phyloP scores from a whole-genome alignment of 1,140 invertebrate species.

The Drosophila auraria region DNA sequence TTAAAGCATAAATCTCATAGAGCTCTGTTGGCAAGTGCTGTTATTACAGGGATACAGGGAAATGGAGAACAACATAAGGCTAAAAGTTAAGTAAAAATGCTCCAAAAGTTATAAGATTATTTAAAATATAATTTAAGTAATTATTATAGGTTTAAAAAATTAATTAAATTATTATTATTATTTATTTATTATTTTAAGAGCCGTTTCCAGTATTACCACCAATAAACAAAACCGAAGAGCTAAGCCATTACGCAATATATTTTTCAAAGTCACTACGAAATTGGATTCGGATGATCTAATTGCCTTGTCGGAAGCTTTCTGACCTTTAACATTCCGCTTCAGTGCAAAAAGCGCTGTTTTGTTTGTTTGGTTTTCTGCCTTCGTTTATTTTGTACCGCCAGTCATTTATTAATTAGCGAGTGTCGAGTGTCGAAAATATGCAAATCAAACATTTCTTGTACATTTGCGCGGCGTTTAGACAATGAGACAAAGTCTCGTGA shows the following conservation, averaged over 20 bases:
- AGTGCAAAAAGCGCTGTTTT: slow-evolving; percentile 17
- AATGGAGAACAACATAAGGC: too few species aligned
- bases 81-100: background rate
- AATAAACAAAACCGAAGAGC: background rate
- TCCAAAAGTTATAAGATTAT: too few species aligned
- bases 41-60: background rate
- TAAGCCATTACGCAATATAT: slow-evolving; percentile 36
- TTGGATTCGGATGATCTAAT: slow-evolving; percentile 53
- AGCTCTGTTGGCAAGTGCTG: background rate
- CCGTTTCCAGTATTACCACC: too few species aligned
- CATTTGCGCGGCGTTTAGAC: slow-evolving; percentile 24
- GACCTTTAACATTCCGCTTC: slow-evolving; percentile 47
- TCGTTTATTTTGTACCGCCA: slow-evolving; percentile 29
- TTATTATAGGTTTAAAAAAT: too few species aligned
- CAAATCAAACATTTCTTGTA: slow-evolving; percentile 62
- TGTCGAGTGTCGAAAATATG: slow-evolving; percentile 81
- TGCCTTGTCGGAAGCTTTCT: slow-evolving; percentile 44
- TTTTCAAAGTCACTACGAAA: slow-evolving; percentile 23
- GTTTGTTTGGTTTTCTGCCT: slow-evolving; percentile 11
- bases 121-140: too few species aligned
- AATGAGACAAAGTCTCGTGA: slow-evolving; percentile 50
- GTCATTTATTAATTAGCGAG: slow-evolving; percentile 79
- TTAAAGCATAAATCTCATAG: slow-evolving; percentile 21
- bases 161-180: too few species aligned
- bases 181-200: too few species aligned